Evolutionary conservation across 2,113 vertebrate species (phyloP), one percentile per base, ranked within the genome.

Genomic region (Pterocles gutturalis): DNA sequence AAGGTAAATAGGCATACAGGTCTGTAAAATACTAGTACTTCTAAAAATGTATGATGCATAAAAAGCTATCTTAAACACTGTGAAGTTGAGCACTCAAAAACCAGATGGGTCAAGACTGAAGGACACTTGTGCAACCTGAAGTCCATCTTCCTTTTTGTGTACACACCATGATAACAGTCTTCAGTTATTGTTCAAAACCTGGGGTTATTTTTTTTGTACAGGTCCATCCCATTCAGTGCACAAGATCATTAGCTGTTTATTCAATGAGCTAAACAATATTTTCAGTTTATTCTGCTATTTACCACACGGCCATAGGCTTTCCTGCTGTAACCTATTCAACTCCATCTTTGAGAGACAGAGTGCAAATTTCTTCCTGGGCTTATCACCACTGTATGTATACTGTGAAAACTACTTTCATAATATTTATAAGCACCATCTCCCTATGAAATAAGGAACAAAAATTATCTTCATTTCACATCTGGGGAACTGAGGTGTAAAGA

Each of bases 1-100:
- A 28, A 72, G 17, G 33, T 62, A 64, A 81, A 88, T 55, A 62
- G 46, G 15, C 31, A 75, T 15, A n/a, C 9, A 61, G 14, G 26
- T 61, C 66, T 83, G 48, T 38, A 66, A 83, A 80, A 55, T 33
- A 51, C 26, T 26, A 53, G 17, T 22, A 70, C n/a, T 64, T 83
- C 70, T 83, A 21, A 61, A 76, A 48, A 82, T 0, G 2, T 24
- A 10, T 0, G 0, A 41, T 31, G 28, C 13, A 82, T 57, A 48
- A 34, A 78, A 78, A 57, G 13, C 28, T 31, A 8, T 22, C 48
- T 60, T 33, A 51, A 81, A 62, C 13, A 77, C 26, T 1, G 2
- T 22, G 31, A 94, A 79, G 65, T 0, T 71, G 21, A 91, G 53
- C 45, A 64, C 24, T 77, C 38, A 33, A 26, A 82, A 90, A 13